phyloP scores from a whole-genome alignment of 2,888 invertebrate species.

The Tipula lateralis region DNA sequence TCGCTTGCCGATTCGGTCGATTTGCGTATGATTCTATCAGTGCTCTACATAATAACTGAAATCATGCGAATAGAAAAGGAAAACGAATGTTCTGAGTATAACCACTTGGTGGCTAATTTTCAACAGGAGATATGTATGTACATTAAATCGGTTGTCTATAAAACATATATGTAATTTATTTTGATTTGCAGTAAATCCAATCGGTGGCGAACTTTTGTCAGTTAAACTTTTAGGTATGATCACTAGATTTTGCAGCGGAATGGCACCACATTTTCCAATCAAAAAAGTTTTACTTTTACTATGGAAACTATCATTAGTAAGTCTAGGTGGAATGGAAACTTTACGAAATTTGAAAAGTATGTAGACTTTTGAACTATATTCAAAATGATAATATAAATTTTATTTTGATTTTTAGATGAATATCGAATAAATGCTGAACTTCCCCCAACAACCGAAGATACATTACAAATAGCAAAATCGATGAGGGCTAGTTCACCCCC shows the following conservation, averaged over 20 bases:
- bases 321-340: constrained; percentile 85
- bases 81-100: constrained; percentile 48
- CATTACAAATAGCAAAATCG: constrained; percentile 84
- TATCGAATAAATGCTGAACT: constrained; percentile 68
- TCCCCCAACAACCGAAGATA: constrained; percentile 80
- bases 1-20: constrained; percentile 88
- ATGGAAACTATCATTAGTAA: constrained; percentile 92
- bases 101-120: constrained; percentile 54
- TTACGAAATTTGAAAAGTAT: constrained; percentile 69
- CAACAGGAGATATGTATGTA: constrained; percentile 53
- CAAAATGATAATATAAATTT: neutral
- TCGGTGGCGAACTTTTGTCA: constrained; percentile 77
- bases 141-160: neutral
- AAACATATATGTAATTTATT: neutral
- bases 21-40: constrained; percentile 84
- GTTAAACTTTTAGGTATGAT: constrained; percentile 93
- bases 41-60: constrained; percentile 93
- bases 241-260: constrained; percentile 91
- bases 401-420: constrained; percentile 42
- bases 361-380: neutral
- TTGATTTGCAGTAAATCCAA: constrained; percentile 42
- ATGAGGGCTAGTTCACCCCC: constrained; percentile 96
- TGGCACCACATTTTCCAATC: constrained; percentile 96
- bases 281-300: constrained; percentile 91
- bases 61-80: constrained; percentile 71